Evolutionary conservation across 92 coral and sea anemone genomes (phyloP).

Genomic region (Chrysogorgia sp.): DNA sequence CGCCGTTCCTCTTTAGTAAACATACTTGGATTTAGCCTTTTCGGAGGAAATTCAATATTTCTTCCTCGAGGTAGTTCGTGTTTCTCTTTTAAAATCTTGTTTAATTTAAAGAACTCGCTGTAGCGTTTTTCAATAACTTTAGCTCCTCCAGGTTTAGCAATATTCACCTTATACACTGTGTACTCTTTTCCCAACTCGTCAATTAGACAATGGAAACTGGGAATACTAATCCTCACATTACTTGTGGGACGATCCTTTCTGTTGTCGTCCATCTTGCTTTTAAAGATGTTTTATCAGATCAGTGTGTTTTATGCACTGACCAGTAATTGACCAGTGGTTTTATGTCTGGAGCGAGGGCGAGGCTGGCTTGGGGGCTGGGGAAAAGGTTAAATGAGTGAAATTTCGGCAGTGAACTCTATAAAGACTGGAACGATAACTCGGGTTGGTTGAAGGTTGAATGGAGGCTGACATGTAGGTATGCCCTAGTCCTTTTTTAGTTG

Average conservation of each 20-base stretch:
- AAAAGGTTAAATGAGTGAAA: too few relatives aligned
- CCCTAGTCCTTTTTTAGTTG: too few relatives aligned
- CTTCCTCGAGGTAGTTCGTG: constrained; percentile 64
- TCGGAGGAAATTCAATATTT: constrained; percentile 69
- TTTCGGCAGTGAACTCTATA: too few relatives aligned
- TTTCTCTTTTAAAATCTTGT: constrained; percentile 72
- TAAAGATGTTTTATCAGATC: background rate
- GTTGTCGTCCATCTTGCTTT: constrained; percentile 12
- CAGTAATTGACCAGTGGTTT: background rate
- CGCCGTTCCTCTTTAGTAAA: constrained; percentile 79
- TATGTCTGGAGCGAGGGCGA: too few relatives aligned
- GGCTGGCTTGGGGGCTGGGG: too few relatives aligned
- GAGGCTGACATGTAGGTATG: too few relatives aligned
- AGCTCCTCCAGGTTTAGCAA: constrained; percentile 81
- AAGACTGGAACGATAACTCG: too few relatives aligned
- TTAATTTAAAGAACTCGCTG: constrained; percentile 73
- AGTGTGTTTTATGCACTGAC: background rate
- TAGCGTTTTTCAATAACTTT: constrained; percentile 71
- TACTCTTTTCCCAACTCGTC: constrained; percentile 66
- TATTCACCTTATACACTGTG: constrained; percentile 77
- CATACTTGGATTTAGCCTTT: constrained; percentile 67
- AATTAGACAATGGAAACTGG: constrained; percentile 70
- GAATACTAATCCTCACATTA: constrained; percentile 65
- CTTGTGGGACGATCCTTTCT: constrained; percentile 1
- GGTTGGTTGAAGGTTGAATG: too few relatives aligned